phyloP scores from a whole-genome alignment of 2,888 invertebrate genomes.

The Zaprionus lineosus region DNA sequence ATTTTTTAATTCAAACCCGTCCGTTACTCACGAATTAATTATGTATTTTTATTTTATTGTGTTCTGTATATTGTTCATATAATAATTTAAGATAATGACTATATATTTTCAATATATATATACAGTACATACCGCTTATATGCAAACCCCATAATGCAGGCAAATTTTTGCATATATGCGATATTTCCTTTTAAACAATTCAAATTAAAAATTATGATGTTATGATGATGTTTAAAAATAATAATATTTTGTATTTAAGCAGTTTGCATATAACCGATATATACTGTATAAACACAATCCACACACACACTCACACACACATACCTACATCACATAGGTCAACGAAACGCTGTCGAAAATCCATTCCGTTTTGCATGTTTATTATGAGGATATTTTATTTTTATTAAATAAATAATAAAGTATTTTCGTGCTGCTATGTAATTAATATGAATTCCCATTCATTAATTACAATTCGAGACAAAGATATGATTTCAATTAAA shows the following conservation, averaged over 20 bases:
- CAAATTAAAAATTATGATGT: too few relatives aligned
- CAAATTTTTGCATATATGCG: too few relatives aligned
- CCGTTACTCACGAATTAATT: constrained; percentile 28
- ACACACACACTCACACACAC: too few relatives aligned
- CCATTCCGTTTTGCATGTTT: constrained; percentile 38
- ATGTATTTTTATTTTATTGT: constrained; percentile 1
- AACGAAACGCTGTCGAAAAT: constrained; percentile 21
- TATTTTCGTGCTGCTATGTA: constrained; percentile 65
- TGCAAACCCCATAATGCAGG: too few relatives aligned
- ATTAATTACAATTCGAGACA: constrained; percentile 30
- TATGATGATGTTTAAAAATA: too few relatives aligned
- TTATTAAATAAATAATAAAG: constrained; percentile 79
- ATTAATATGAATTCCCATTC: constrained; percentile 34
- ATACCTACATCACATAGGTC: constrained; percentile 33
- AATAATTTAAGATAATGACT: constrained; percentile 39
- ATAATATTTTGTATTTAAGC: too few relatives aligned
- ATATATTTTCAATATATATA: too few relatives aligned
- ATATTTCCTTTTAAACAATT: too few relatives aligned
- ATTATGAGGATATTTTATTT: constrained; percentile 72
- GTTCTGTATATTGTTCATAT: constrained; percentile 51
- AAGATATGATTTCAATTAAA: constrained; percentile 27
- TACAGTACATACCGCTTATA: too few relatives aligned
- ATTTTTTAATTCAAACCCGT: constrained; percentile 29
- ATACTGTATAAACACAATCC: too few relatives aligned
- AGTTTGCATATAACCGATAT: constrained; percentile 21